A percentile compares a stretch with the other conserved stretches of the same genome.
These are phyloP conservation scores for Lipotes vexillifer DNA, from an alignment of 2,113 vertebrate species.

Conservation along the genomic window DNA sequence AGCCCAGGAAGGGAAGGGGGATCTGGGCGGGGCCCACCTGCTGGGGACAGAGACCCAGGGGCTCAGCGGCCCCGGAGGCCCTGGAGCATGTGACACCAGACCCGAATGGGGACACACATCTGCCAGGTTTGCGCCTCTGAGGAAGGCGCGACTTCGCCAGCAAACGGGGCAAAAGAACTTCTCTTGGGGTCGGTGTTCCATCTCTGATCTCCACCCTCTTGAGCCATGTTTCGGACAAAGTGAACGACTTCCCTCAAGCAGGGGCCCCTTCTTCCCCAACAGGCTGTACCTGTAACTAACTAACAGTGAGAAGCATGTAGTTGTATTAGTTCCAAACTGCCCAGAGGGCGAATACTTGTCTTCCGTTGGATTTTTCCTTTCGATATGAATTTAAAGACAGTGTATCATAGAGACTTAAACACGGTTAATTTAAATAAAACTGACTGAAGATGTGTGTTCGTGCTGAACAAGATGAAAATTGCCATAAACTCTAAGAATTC, in stretches of 20 bases:
- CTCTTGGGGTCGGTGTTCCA: fast-evolving
- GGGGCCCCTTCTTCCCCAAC: fast-evolving
- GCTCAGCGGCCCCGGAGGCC: background rate
- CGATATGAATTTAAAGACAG: background rate
- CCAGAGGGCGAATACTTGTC: background rate
- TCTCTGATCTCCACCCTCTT: background rate
- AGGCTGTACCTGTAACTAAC: background rate
- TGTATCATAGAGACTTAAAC: background rate
- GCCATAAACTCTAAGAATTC: background rate
- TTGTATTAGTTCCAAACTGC: fast-evolving
- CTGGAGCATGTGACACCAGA: background rate
- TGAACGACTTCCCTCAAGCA: too few species aligned
- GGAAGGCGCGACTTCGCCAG: fast-evolving
- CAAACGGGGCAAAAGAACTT: fast-evolving
- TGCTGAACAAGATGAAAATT: too few species aligned
- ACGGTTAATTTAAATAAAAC: background rate
- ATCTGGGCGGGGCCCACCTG: background rate
- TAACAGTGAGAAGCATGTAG: fast-evolving
- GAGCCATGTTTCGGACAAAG: background rate
- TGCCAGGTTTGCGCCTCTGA: background rate
- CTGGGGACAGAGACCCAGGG: fast-evolving
- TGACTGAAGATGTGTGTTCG: background rate
- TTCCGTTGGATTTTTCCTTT: background rate
- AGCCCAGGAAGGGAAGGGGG: background rate
- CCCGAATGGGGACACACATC: too few species aligned